Evolutionary conservation across 2,113 vertebrate species (phyloP).

Genomic region (Cyprinodon variegatus): DNA sequence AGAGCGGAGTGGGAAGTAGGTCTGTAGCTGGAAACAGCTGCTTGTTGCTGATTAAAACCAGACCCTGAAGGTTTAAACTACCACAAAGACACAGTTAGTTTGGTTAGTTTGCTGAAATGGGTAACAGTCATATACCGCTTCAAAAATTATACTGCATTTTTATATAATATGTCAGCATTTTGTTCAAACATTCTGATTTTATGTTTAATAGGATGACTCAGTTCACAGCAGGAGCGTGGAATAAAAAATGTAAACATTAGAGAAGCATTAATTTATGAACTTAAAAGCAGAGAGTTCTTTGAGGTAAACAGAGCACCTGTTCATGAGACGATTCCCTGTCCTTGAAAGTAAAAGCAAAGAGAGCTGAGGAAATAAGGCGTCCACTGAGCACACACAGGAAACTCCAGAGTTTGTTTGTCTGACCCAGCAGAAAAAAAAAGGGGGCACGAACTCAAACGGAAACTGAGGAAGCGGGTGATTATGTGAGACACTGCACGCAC

Average conservation of each 20-base stretch:
- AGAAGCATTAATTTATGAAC: not conserved
- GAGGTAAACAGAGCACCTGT: constrained; percentile 17
- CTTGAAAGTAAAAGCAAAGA: constrained; percentile 2
- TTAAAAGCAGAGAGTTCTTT: not conserved
- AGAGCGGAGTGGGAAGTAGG: not conserved
- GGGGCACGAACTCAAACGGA: constrained; percentile 17
- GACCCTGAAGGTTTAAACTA: too few relatives aligned
- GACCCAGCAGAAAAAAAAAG: constrained; percentile 32
- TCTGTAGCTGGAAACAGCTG: not conserved
- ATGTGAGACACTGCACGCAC: constrained; percentile 26
- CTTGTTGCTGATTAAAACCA: not conserved
- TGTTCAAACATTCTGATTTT: not conserved
- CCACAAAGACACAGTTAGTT: not conserved
- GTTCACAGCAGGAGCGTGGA: not conserved
- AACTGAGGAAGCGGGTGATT: constrained; percentile 31
- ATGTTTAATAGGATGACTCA: not conserved
- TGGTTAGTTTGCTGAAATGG: not conserved
- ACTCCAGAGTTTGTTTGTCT: constrained; percentile 34
- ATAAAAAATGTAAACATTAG: not conserved
- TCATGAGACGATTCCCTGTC: constrained; percentile 17
- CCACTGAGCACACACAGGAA: constrained; percentile 43
- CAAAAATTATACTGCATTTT: too few relatives aligned
- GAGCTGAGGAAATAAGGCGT: constrained; percentile 8
- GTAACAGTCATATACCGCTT: not conserved
- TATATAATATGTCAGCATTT: not conserved